phyloP scores from a whole-genome alignment of 2,797 vertebrate species.

The Arrhamphus sclerolepis region DNA sequence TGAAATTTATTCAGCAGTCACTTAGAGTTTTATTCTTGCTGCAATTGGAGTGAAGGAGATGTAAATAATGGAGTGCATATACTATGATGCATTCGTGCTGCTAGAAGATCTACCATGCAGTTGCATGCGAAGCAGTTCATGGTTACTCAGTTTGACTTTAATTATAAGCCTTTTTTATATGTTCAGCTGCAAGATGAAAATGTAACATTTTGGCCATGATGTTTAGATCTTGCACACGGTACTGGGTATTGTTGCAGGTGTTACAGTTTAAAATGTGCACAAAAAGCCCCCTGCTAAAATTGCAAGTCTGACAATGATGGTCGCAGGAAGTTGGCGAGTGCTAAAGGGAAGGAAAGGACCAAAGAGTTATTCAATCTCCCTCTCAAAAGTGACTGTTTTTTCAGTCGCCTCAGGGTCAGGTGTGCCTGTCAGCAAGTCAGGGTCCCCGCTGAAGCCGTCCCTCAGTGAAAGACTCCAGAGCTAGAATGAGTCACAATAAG shows the following conservation, averaged over 20 bases:
- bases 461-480: constrained; percentile 21
- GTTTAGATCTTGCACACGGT: no score
- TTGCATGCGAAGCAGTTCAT: constrained; percentile 35
- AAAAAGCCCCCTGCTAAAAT: no score
- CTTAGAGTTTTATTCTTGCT: constrained; percentile 27
- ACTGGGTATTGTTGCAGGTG: background rate
- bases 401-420: constrained; percentile 30
- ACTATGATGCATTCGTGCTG: constrained; percentile 36
- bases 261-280: no score
- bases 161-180: constrained; percentile 3
- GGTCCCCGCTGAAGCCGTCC: constrained; percentile 12
- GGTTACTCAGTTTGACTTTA: constrained; percentile 37
- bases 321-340: background rate
- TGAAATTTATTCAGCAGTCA: constrained; percentile 16
- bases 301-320: background rate
- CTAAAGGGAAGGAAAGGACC: background rate
- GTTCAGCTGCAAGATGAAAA: no score
- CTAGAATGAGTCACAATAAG: constrained; percentile 38
- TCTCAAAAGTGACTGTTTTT: constrained; percentile 7
- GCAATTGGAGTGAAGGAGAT: constrained; percentile 47
- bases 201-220: no score
- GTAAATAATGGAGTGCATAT: constrained; percentile 62
- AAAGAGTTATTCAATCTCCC: background rate
- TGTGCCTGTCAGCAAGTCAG: constrained; percentile 40
- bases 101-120: constrained; percentile 12